These are phyloP conservation scores for Hydrolagus affinis DNA, from an alignment of 2,113 vertebrate species.

Conservation along the genomic window DNA sequence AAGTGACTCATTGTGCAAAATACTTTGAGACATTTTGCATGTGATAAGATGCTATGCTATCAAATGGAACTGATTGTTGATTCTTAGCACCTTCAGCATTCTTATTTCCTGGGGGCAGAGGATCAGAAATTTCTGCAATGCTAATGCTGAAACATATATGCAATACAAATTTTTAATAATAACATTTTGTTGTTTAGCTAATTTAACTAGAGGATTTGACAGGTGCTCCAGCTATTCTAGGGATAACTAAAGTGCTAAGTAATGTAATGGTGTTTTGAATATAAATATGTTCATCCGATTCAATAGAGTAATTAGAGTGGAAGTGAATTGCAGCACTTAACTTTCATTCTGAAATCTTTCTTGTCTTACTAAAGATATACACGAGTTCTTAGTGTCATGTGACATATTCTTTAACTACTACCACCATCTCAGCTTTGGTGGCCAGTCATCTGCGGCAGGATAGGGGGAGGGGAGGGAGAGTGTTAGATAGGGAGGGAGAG, in stretches of 20 bases:
- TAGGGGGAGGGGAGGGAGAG: too few species aligned
- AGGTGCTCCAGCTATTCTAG: neutral
- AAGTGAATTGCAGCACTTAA: neutral
- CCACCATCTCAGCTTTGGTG: too few species aligned
- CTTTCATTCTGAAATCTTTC: neutral
- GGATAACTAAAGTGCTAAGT: neutral
- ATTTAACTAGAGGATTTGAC: neutral
- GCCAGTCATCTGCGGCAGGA: too few species aligned
- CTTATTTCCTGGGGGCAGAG: neutral
- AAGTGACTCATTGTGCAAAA: too few species aligned
- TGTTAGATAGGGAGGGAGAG: too few species aligned
- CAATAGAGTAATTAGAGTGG: neutral
- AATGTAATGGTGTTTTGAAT: neutral
- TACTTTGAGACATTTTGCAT: too few species aligned
- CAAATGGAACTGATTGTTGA: neutral
- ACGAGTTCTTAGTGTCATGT: too few species aligned
- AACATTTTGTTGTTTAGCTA: neutral
- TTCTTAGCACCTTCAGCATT: neutral
- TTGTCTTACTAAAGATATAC: too few species aligned
- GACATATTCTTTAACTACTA: too few species aligned
- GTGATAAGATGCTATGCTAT: too few species aligned
- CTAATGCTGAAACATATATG: neutral
- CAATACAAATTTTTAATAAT: neutral
- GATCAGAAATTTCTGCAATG: neutral
- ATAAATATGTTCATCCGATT: neutral